Evolutionary conservation across 2,113 vertebrate genomes (phyloP), one percentile per base, ranked within the genome.

Genomic region (Tetrax tetrax): DNA sequence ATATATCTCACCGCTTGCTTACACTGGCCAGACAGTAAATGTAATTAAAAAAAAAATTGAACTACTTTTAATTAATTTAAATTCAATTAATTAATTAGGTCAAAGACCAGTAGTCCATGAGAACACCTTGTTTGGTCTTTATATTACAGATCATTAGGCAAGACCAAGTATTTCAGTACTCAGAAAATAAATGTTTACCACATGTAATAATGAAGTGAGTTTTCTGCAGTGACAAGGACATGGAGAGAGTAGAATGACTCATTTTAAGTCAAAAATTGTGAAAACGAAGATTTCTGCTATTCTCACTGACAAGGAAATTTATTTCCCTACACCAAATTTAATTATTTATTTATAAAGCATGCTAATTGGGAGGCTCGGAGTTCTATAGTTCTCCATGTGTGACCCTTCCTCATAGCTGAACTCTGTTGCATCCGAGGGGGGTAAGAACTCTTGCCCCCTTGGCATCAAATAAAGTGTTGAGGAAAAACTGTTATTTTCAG

Each of bases 391-490:
- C 37, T 80, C 13, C 7, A 4, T 23, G 25, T 72, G 29, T 53
- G 76, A 61, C 10, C 4, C 15, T 72, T 80, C n/a, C 28, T 9
- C 13, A 37, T 14, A 63, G 35, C n/a, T 59, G 21, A 83, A 33
- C 25, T 53, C 3, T 64, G 10, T 24, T 92, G 24, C 59, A 79
- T 76, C 37, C 47, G 56, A 28, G 23, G 9, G 25, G 81, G 8
- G 4, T 33, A 14, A 59, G 19, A 78, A 72, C 13, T 11, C 21
- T 93, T 89, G 11, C 3, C 10, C 27, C 14, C 4, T 64, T 23
- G 31, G 27, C 24, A 72, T 6, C 29, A 60, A 72, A 76, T 63
- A 28, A 25, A 0, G 0, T 47, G 8, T 45, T 0, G 3, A 25
- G 22, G 25, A 41, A 81, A 92, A 94, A 12, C 6, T 23, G 8